Evolutionary conservation across 2,113 vertebrate genomes (phyloP), one percentile per base, ranked within the genome.

Genomic region (Indicator maculatus): DNA sequence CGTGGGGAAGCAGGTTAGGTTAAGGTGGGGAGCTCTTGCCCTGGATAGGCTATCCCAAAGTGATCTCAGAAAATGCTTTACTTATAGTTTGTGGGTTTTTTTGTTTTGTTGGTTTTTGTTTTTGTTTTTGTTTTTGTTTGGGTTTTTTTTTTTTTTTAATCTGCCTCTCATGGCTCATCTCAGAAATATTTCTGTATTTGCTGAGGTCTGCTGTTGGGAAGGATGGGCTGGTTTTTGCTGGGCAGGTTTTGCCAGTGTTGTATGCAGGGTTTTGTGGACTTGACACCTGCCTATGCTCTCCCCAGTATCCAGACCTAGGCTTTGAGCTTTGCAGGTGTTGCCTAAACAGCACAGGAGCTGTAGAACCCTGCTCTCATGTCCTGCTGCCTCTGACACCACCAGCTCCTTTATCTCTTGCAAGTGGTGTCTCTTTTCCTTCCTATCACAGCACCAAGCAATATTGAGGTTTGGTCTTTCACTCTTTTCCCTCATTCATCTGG

Each of bases 21-120:
- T 44, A 13, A 1, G 18, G 12, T 16, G 63, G 12, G 45, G 26
- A 72, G 52, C 59, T 60, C 5, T 12, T 56, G 16, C 24, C 9
- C 16, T 19, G 28, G 11, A 17, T 33, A 56, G 61, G 1, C 47
- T 52, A 0, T 18, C 53, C 16, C 0, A 0, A 45, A 7, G 8
- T 45, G 12, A 53, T 45, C 61, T 30, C 28, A 41, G 27, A 17
- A 53, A 65, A 66, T 11, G 18, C 21, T 7, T 86, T 15, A 1
- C 2, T 12, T 41, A 2, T 16, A 44, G 41, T 44, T 44, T 44
- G 16, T 0, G 4, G 9, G 11, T 52, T 64, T 26, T 5, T 45
- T 2, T 50, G 5, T 50, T 50, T 50, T 47, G 36, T 36, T 45
- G 6, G 44, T 45, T 45, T 45, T 16, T 15, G 12, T 45, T 45